Percentiles rank a stretch among this genome's conserved stretches.
phyloP scores from a whole-genome alignment of 2,113 vertebrate genomes.

The Pterophyllum scalare region DNA sequence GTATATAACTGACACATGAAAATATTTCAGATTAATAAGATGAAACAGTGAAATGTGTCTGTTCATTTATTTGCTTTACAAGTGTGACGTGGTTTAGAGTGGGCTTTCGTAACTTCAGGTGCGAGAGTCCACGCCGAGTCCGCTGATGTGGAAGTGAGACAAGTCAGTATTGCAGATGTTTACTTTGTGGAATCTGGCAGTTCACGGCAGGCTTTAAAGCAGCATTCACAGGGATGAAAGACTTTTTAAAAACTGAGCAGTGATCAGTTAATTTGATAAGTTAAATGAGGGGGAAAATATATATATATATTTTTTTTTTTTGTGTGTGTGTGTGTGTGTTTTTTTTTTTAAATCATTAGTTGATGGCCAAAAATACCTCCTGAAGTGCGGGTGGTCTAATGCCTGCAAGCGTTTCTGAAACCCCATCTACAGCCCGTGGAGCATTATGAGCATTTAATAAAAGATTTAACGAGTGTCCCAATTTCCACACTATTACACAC shows the following conservation, averaged over 20 bases:
- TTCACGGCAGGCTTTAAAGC: not conserved
- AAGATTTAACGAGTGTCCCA: not conserved
- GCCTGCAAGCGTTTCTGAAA: not conserved
- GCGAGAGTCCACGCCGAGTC: not conserved
- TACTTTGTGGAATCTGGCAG: not conserved
- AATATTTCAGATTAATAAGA: conserved; percentile 62
- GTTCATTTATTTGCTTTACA: conserved; percentile 31
- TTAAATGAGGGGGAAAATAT: too few relatives aligned
- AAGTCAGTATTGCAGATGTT: conserved; percentile 7
- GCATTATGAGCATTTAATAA: not conserved
- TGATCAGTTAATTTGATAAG: not conserved
- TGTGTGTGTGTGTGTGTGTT: too few relatives aligned
- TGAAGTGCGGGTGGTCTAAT: not conserved
- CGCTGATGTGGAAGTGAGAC: not conserved
- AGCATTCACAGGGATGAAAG: not conserved
- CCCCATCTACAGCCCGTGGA: not conserved
- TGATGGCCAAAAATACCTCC: not conserved
- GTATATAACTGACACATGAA: conserved; percentile 66
- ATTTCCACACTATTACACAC: not conserved
- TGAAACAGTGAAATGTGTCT: conserved; percentile 45
- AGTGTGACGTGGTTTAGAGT: not conserved
- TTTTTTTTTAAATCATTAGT: too few relatives aligned
- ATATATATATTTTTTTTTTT: not conserved
- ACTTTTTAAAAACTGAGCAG: not conserved
- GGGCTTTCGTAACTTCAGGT: not conserved